Evolutionary conservation across 2,888 invertebrate species (phyloP), one percentile per base, ranked within the genome.

Genomic region (Drosophila subquinaria): DNA sequence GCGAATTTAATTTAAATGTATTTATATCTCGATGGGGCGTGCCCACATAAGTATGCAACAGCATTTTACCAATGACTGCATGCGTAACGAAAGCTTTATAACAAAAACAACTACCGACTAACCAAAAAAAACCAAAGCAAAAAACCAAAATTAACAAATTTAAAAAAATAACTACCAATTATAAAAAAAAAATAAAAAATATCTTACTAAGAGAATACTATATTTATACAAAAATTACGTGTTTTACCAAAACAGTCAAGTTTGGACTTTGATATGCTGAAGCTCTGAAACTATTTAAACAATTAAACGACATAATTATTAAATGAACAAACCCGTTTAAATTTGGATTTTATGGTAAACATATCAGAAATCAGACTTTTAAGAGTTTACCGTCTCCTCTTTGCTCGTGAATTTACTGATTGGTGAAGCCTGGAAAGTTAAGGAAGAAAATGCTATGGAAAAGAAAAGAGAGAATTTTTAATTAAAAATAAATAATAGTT

Each of bases 71-170:
- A 43, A 43, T 64, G 69, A 55, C 56, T 68, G 72, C 69, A 74
- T 73, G 77, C 60, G 79, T 73, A 87, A 90, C 83, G 76, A 79
- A 88, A 87, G 89, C 90, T 87, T 90, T 90, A 90, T 72, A 69
- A 59, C 8, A 30, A 27, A 47, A 40, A 76, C 52, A 72, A 62
- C 68, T 56, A 81, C 52, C 50, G 56, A 59, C 61, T 79, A 82
- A 78, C 47, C 48, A 64, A 40, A 30, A 30, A 55, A 52, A n/a
- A 20, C 4, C 1, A 52, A 53, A 45, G 57, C 36, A 50, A 33
- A 35, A 48, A 53, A 43, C 23, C 27, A 53, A 3, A 15, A 13
- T 33, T 3, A 33, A 38, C 33, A 15, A 43, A 20, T 35, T 43
- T 30, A 40, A 30, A 61, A 55, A 11, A 53, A 60, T 30, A 27